Base-by-base conservation (phyloP, 2,113 vertebrate species). In the Thalassoma bifasciatum region DNA sequence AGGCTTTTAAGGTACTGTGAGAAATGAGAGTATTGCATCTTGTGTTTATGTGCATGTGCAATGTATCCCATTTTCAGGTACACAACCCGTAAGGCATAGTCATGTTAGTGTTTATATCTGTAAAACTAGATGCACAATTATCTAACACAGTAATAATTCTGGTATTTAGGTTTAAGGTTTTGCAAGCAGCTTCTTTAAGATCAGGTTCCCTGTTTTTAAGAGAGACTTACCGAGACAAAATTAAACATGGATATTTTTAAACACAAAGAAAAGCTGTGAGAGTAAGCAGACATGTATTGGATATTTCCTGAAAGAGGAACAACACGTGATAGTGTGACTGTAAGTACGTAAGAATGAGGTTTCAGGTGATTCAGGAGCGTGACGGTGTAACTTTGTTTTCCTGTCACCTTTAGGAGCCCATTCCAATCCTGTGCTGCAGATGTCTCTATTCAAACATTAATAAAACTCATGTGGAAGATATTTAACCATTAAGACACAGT, bases 401-500 rank as follows among this genome's bases (percentile, higher is more conserved):
- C 44, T 19, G 4, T 4, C 12, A 14, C 14, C 42, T 44, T 16
- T 44, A n/a, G 46, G 14, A n/a, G 17, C 8, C n/a, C 13, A 8
- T 49, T 49, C 8, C 19, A 49, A 8, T 21, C 46, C 19, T n/a
- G 44, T 19, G 3, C 16, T 1, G 44, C 44, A 19, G 2, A 22
- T 52, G 42, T 75, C 22, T 60, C 26, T 23, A 38, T 57, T n/a
- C 50, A 19, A 4, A 38, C 1, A 49, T 40, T 40, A 4, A 23
- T n/a, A 19, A n/a, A 19, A 50, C 50, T 36, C 37, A 13, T 14
- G 46, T 13, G n/a, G 3, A 23, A 44, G 10, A 57, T 10, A 19
- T 77, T 70, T 50, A 44, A 75, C 59, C 49, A 37, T 2, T 34
- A 44, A 24, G 8, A 34, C 66, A 7, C 50, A 62, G 47, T 38